phyloP scores from a whole-genome alignment of 2,888 invertebrate genomes.

The Glyphotaelius pellucidus region DNA sequence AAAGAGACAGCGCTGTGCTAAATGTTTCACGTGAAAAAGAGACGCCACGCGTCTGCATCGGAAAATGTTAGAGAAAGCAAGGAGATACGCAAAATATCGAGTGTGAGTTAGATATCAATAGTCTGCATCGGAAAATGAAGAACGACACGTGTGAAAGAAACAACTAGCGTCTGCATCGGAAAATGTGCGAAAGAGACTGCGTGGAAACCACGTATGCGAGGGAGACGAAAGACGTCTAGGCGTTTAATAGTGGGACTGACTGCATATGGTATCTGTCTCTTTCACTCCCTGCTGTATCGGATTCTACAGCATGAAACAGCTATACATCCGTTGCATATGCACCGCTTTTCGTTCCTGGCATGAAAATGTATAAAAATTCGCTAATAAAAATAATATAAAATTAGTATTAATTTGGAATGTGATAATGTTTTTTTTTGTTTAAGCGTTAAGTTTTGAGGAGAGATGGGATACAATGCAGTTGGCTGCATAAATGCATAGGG shows the following conservation, averaged over 20 bases:
- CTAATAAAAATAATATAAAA: neutral
- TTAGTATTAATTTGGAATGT: neutral
- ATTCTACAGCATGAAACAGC: conserved; percentile 4
- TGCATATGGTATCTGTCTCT: neutral
- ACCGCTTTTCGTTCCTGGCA: neutral
- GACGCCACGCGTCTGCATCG: conserved; percentile 38
- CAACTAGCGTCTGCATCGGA: neutral
- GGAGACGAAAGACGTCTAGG: conserved; percentile 14
- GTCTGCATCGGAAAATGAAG: neutral
- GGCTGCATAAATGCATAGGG: conserved; percentile 31
- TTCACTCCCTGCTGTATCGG: neutral
- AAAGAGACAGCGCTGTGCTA: conserved; percentile 2
- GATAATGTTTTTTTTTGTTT: neutral
- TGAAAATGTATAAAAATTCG: neutral
- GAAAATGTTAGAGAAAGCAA: conserved; percentile 14
- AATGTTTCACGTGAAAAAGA: neutral
- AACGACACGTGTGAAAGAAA: neutral
- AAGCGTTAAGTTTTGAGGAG: neutral
- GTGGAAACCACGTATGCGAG: neutral
- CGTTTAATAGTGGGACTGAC: conserved; percentile 20
- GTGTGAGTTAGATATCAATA: neutral
- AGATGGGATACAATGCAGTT: neutral
- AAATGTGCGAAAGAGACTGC: neutral
- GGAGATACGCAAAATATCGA: neutral
- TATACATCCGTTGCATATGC: conserved; percentile 30